A percentile compares a stretch with the other conserved stretches of the same genome.
phyloP scores from a whole-genome alignment of 2,113 vertebrate genomes.

The Trochalopteron elliotii region DNA sequence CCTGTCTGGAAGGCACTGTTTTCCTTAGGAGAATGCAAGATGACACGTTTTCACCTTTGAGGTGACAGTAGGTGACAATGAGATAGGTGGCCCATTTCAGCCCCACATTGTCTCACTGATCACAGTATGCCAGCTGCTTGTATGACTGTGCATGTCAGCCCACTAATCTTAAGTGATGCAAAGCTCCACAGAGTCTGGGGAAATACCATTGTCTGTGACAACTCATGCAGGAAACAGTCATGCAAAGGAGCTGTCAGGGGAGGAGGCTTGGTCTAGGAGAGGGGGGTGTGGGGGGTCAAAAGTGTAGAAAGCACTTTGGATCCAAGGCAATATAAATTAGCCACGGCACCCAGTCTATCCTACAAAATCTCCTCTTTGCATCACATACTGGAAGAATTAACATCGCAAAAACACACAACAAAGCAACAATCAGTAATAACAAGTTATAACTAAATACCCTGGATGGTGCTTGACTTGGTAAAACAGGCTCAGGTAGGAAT shows the following conservation, averaged over 20 bases:
- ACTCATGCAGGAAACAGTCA: conserved; percentile 47
- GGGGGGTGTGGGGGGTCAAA: neutral
- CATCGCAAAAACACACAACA: neutral
- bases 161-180: neutral
- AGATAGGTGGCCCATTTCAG: neutral
- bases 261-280: neutral
- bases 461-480: neutral
- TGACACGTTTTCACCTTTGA: neutral
- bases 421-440: conserved; percentile 2
- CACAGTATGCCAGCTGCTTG: neutral
- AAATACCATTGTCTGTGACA: conserved; percentile 42
- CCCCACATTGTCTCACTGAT: neutral
- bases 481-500: conserved; percentile 33
- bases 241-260: conserved; percentile 28
- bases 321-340: conserved; percentile 1
- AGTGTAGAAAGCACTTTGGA: conserved; percentile 55
- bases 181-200: neutral
- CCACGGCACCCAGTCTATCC: neutral
- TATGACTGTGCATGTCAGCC: conserved; percentile 1
- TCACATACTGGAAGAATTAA: neutral
- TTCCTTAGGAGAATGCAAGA: neutral
- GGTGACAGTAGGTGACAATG: neutral
- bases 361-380: neutral
- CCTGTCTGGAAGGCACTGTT: neutral
- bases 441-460: neutral